Percentiles rank a stretch among this genome's conserved stretches.
Conservation (phyloP, 2,888 invertebrate species). For the Argyresthia albistria region DNA sequence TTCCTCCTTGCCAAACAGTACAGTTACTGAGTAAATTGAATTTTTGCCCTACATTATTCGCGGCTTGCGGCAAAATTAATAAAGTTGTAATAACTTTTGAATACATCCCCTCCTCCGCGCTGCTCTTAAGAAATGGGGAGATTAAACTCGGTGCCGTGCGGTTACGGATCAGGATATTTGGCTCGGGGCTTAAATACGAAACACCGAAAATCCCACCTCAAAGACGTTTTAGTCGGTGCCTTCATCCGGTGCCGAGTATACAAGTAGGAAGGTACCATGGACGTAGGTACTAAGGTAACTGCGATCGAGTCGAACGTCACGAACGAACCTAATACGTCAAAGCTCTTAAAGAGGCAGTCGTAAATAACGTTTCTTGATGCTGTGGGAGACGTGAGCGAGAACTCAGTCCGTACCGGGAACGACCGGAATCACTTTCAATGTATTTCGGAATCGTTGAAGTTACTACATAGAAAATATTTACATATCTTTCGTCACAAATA, state of each 20-base stretch:
- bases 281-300: no score
- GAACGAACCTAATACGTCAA: conserved; percentile 2
- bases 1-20: conserved; percentile 10
- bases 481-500: no score
- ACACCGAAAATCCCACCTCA: conserved; percentile 1
- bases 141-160: not conserved
- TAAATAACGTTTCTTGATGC: not conserved
- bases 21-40: conserved; percentile 8
- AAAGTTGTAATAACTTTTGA: not conserved
- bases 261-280: no score
- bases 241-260: not conserved
- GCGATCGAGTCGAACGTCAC: not conserved
- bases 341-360: conserved; percentile 1
- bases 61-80: not conserved
- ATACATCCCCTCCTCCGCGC: not conserved
- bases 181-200: not conserved
- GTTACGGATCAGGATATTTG: not conserved
- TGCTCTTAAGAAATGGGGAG: not conserved
- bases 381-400: conserved; percentile 10
- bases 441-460: conserved; percentile 8
- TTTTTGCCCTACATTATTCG: conserved; percentile 5
- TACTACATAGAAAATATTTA: not conserved
- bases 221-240: conserved; percentile 1
- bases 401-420: conserved; percentile 23
- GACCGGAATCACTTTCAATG: conserved; percentile 43